Evolutionary conservation across 1,140 invertebrate genomes (phyloP), one percentile per base, ranked within the genome.

Genomic region (Wiebesia pumilae): DNA sequence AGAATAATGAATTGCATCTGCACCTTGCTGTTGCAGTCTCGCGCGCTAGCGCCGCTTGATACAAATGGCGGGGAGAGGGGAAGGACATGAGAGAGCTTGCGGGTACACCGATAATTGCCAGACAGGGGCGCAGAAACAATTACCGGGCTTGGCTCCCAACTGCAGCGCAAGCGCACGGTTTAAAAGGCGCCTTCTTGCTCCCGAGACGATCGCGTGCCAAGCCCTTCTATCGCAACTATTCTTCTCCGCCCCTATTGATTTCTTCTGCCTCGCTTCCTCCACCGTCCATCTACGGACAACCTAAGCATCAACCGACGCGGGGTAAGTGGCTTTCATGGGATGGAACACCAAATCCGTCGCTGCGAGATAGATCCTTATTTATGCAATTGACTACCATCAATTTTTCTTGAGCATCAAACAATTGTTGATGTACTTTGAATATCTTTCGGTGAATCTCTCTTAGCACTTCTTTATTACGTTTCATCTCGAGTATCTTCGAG

Each of bases 111-210:
- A 90, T 89, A 90, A 90, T 90, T 90, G 89, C 71, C 88, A 87
- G 90, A 88, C 87, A 88, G 78, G 81, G 88, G 87, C 87, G 89
- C 88, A 88, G 89, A 90, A 90, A 90, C 88, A 90, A 90, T 90
- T 90, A 90, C 85, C 87, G 77, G 81, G 40, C 30, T 33, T 19
- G 4, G n/a, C n/a, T 69, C n/a, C 0, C n/a, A 33, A 16, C 7
- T 33, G 0, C n/a, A 33, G 65, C 65, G 65, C 65, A 69, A 69
- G 65, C 65, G 65, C 65, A 21, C 1, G 51, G 71, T 38, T 43
- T 75, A 75, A 75, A 75, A 43, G 35, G 35, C n/a, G n/a, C 38
- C 35, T 38, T 19, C 19, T 43, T n/a, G 69, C 54, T 3, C n/a
- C 38, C 10, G 27, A 43, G 86, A 69, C 38, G 79, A 65, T 51